These are phyloP conservation scores for Lepeophtheirus salmonis DNA, from an alignment of 1,140 invertebrate genomes.

Conservation along the genomic window DNA sequence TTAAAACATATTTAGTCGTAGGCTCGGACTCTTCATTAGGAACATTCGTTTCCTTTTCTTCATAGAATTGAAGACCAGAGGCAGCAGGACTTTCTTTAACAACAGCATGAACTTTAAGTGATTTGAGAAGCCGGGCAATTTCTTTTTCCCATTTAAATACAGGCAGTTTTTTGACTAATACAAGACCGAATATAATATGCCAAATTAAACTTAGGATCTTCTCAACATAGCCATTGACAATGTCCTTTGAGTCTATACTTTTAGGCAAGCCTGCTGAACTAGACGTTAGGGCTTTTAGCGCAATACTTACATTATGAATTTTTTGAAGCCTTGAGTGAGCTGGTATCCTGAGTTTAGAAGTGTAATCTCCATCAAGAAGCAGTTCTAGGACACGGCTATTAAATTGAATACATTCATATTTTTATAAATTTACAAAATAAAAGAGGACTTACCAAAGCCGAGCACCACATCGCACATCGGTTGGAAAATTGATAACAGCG, in stretches of 20 bases:
- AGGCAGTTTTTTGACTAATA: conserved; percentile 25
- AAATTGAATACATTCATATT: too few species aligned
- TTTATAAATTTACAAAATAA: too few species aligned
- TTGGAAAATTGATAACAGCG: conserved; percentile 47
- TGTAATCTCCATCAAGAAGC: conserved; percentile 40
- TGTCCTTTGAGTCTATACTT: conserved; percentile 48
- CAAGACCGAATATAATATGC: conserved; percentile 69
- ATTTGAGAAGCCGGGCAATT: conserved; percentile 19
- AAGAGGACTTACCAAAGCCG: conserved; percentile 38
- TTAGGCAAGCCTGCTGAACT: conserved; percentile 29
- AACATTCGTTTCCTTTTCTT: background rate
- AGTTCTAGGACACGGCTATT: conserved; percentile 52
- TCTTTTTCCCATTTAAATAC: conserved; percentile 17
- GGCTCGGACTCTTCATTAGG: background rate
- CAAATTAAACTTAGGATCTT: conserved; percentile 68
- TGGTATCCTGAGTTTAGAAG: conserved; percentile 44
- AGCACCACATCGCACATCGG: conserved; percentile 55
- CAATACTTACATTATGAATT: conserved; percentile 59
- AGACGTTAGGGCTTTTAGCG: conserved; percentile 37
- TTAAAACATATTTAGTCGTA: conserved; percentile 23
- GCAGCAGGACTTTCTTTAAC: background rate
- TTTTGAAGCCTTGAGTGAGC: conserved; percentile 66
- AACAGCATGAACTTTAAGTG: conserved; percentile 18
- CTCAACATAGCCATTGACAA: conserved; percentile 66
- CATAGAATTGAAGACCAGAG: background rate